A percentile compares a stretch with the other conserved stretches of the same genome.
Conservation (phyloP, 2,797 vertebrate genomes). For the Coluber constrictor region DNA sequence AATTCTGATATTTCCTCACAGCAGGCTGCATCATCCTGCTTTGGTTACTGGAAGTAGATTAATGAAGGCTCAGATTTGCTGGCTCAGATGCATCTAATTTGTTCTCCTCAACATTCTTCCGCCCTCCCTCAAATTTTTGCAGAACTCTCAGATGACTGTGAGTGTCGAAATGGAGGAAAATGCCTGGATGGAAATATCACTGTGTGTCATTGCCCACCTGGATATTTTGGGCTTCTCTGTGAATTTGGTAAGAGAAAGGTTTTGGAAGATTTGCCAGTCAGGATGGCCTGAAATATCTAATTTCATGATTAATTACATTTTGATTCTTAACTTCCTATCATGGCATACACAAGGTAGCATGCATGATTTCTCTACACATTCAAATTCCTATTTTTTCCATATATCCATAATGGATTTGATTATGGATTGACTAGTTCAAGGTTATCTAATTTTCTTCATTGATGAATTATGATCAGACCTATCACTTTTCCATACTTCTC, state of each 20-base stretch:
- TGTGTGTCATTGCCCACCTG: slow-evolving; percentile 82
- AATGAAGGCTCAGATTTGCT: accelerated
- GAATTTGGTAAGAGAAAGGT: slow-evolving; percentile 82
- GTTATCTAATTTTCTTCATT: not conserved
- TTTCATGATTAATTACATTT: not conserved
- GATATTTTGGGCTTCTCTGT: slow-evolving; percentile 76
- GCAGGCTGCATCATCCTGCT: not conserved
- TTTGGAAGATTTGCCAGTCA: not conserved
- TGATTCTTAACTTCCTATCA: not conserved
- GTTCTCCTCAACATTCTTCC: not conserved
- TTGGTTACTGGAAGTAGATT: not conserved
- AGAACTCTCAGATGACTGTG: slow-evolving; percentile 78
- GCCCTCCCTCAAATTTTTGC: slow-evolving; percentile 13
- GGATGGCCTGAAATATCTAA: not conserved
- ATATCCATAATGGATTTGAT: not conserved
- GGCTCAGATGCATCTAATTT: slow-evolving; percentile 2
- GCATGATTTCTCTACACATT: not conserved
- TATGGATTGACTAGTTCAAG: not conserved
- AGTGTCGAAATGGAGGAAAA: slow-evolving; percentile 88
- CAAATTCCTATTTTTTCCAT: not conserved
- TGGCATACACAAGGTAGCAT: not conserved
- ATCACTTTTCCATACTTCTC: not conserved
- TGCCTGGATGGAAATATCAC: slow-evolving; percentile 84
- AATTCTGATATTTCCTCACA: not conserved
- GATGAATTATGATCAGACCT: not conserved